A percentile compares a stretch with the other conserved stretches of the same genome.
These are phyloP conservation scores for Meloidogyne exigua DNA, from an alignment of 1,140 invertebrate species.

Conservation along the genomic window DNA sequence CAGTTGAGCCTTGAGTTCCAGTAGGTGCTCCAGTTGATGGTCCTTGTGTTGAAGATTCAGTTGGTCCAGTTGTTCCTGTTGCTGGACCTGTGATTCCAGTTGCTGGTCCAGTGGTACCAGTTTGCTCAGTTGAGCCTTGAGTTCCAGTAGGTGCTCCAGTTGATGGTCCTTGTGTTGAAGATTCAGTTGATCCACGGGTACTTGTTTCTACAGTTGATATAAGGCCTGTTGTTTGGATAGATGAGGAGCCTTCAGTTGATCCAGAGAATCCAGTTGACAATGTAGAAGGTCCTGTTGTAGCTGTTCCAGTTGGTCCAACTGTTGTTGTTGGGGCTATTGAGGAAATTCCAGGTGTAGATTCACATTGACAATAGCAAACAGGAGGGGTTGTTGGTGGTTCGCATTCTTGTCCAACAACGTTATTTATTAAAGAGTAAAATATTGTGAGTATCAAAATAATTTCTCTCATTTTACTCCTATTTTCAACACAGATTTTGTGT, in stretches of 20 bases:
- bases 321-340: neutral
- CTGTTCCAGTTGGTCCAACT: neutral
- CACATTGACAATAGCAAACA: neutral
- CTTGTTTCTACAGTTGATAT: too few relatives aligned
- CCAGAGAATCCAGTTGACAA: neutral
- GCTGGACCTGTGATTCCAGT: too few relatives aligned
- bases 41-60: neutral
- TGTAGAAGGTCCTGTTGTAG: too few relatives aligned
- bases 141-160: neutral
- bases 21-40: neutral
- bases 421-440: neutral
- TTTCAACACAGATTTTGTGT: neutral
- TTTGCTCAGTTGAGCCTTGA: neutral
- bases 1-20: neutral
- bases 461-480: neutral
- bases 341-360: neutral
- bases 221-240: neutral
- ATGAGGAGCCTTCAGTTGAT: neutral
- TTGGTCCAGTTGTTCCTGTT: neutral
- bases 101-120: neutral
- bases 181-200: neutral
- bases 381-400: neutral
- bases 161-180: neutral
- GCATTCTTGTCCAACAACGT: neutral
- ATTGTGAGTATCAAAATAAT: neutral